Evolutionary conservation across 2,113 vertebrate genomes (phyloP), one percentile per base, ranked within the genome.

Genomic region (Tinamus guttatus): DNA sequence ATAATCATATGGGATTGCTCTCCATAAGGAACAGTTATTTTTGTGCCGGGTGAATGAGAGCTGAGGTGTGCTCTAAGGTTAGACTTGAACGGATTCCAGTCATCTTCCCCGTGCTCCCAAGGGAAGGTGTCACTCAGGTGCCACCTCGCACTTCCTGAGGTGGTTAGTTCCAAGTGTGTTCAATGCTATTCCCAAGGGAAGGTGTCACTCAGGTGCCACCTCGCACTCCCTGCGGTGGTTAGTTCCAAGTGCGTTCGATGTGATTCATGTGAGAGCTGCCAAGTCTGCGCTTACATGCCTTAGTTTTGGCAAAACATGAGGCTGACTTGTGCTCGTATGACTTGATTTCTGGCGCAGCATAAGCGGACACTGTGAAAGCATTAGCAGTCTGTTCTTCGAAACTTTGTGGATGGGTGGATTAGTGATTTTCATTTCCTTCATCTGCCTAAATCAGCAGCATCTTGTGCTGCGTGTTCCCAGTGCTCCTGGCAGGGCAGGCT

Each of bases 221-320:
- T 83, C 74, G 75, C 58, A 18, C 20, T 40, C 47, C 47, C 67
- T 21, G 58, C 85, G 75, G 58, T 69, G 27, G 27, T 10, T 76
- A 10, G 22, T 71, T 89, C n/a, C 0, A 1, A 14, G 43, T 40
- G 24, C 2, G 1, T 38, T 49, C n/a, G 19, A 20, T 22, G 4
- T 2, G 49, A 11, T 52, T 69, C 15, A 19, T 28, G 9, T 22
- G 32, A 85, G 17, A 68, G 20, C 16, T 80, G 25, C 21, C 27
- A 63, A 87, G 18, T 9, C 65, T 25, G 28, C 6, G 11, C 11
- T n/a, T 5, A 3, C 47, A 34, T n/a, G 1, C 13, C 40, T 74
- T 84, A 17, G 47, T 78, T 65, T 17, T 62, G 79, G 18, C 21
- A 87, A 49, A 22, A 49, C 18, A 19, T 20, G 21, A 49, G 19